Conservation (phyloP, 2,888 invertebrate species). For the Papilio protenor region DNA sequence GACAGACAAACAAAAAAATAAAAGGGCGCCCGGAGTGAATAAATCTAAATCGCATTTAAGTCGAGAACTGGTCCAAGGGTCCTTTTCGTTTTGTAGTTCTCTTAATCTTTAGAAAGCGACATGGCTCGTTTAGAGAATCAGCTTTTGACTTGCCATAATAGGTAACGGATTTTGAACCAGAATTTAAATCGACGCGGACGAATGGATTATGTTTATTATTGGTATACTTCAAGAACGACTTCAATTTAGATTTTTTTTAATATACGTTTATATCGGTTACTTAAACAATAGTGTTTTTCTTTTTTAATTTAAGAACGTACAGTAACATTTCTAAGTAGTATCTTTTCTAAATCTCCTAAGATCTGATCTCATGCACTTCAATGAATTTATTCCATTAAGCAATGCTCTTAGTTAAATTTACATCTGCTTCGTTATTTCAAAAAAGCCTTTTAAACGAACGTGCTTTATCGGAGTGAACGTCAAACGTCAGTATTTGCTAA, state of each 20-base stretch:
- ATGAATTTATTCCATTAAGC: slow-evolving; percentile 6
- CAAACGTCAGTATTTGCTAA: slow-evolving; percentile 72
- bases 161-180: slow-evolving; percentile 20
- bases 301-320: background rate
- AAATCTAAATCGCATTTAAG: slow-evolving; percentile 76
- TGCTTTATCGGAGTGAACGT: slow-evolving; percentile 76
- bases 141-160: slow-evolving; percentile 37
- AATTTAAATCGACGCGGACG: slow-evolving; percentile 22
- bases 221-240: background rate
- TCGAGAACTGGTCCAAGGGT: slow-evolving; percentile 67
- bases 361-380: background rate
- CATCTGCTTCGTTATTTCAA: slow-evolving; percentile 63
- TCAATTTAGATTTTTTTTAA: background rate
- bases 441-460: slow-evolving; percentile 68
- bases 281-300: background rate
- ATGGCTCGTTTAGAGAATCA: slow-evolving; percentile 35
- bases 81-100: slow-evolving; percentile 48
- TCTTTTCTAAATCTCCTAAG: background rate
- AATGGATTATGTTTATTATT: slow-evolving; percentile 20
- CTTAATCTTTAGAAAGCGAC: slow-evolving; percentile 42
- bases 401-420: slow-evolving; percentile 69
- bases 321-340: background rate
- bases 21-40: slow-evolving; percentile 69
- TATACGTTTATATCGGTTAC: background rate
- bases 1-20: slow-evolving; percentile 73